Percentiles rank a stretch among this genome's conserved stretches.
Conservation (phyloP, 1,140 invertebrate genomes). For the Spodoptera frugiperda region DNA sequence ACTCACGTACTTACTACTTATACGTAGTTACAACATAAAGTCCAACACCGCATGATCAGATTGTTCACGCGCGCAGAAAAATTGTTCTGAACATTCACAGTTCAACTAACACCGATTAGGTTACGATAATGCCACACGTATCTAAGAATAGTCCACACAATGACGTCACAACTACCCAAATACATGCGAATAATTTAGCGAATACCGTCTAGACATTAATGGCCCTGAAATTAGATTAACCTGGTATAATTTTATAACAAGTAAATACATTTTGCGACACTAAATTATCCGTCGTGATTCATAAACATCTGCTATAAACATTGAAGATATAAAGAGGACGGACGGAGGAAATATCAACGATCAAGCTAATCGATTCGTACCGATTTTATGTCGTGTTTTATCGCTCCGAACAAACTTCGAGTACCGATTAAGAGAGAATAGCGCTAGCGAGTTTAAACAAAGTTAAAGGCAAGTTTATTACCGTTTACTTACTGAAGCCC, state of each 20-base stretch:
- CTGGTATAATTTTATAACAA: conserved; percentile 16
- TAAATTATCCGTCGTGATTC: not conserved
- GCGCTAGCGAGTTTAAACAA: conserved; percentile 38
- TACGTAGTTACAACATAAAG: conserved; percentile 16
- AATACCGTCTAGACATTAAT: conserved; percentile 41
- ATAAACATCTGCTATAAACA: conserved; percentile 12
- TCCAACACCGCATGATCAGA: conserved; percentile 23
- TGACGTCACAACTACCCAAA: conserved; percentile 38
- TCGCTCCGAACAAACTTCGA: conserved; percentile 41
- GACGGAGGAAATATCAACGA: conserved; percentile 38
- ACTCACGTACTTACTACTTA: conserved; percentile 32
- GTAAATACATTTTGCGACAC: conserved; percentile 2
- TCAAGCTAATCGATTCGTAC: conserved; percentile 44
- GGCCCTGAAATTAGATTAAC: conserved; percentile 35
- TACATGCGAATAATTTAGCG: conserved; percentile 38
- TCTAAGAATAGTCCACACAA: conserved; percentile 16
- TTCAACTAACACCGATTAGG: conserved; percentile 35
- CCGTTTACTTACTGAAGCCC: conserved; percentile 18
- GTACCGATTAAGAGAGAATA: conserved; percentile 43
- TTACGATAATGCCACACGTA: conserved; percentile 19
- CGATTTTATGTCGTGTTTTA: conserved; percentile 43
- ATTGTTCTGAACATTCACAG: conserved; percentile 18
- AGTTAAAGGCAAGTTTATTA: conserved; percentile 43
- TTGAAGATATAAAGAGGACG: conserved; percentile 30
- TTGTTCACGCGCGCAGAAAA: conserved; percentile 26